Base-by-base conservation (phyloP, 2,113 vertebrate species). In the Barbus barbus region DNA sequence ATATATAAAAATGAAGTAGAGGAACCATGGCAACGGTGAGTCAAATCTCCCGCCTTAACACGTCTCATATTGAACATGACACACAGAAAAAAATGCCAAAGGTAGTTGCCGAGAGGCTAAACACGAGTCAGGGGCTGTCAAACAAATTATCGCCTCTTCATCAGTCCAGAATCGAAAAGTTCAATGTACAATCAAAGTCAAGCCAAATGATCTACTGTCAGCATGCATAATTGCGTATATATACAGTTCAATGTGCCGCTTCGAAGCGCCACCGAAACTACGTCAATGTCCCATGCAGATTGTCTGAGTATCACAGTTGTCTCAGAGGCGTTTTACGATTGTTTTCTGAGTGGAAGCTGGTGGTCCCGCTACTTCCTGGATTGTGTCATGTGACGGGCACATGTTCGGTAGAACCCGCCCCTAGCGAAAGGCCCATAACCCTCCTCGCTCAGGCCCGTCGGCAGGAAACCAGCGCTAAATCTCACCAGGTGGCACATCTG, bases 81-180 rank as follows among this genome's bases (percentile, higher is more conserved):
- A 67, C 80, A 84, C 28, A 73, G 33, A 69, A 81, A 28, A 28
- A 85, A 91, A 93, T 88, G 88, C 76, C 89, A 90, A 92, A 93
- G 95, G 94, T 92, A 95, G 95, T 92, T 92, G 93, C 94, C 93
- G 84, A 87, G 87, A 89, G 85, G 85, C 81, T 83, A 79, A 91
- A 48, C 86, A 91, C 80, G 87, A 90, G 90, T 85, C 90, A 83
- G 90, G 53, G 69, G 56, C 80, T 83, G 73, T 87, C 65, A 69
- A 82, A 84, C 81, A 84, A 81, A 81, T 77, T 12, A 71, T 67
- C 20, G 60, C 87, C 60, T 78, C 84, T 63, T 24, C 22, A 60
- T 84, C 82, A 86, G 81, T 69, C 83, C 86, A 86, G 81, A 75
- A 65, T 22, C 5, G 7, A 56, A 28, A 78, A 20, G 53, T 28